Evolutionary conservation across 2,888 invertebrate genomes (phyloP), one percentile per base, ranked within the genome.

Genomic region (Leistus spinibarbis): DNA sequence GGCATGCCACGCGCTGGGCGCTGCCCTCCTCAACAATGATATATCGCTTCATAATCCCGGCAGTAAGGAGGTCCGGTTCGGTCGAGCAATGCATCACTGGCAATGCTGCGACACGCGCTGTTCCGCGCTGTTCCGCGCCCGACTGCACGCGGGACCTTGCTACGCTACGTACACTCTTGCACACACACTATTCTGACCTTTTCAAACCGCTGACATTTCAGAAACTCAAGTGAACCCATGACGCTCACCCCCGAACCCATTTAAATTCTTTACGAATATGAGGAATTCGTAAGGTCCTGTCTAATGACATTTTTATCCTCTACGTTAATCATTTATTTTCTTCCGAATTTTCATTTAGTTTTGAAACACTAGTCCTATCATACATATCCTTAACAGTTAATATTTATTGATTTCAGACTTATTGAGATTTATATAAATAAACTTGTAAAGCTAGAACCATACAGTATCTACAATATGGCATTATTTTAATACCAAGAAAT

Each of bases 141-240:
- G 20, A 17, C 10, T 19, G 60, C 60, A 17, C 60, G 20, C 57
- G 16, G 57, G 40, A 40, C 40, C 40, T 40, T 24, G 24, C 40
- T 40, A 40, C 10, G 40, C 2, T 40, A 40, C n/a, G n/a, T n/a
- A n/a, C 24, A 24, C 24, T 3, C 24, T 40, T 40, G 40, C 40
- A 40, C 40, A 40, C 40, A 40, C 40, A 40, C 40, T 10, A 10
- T 40, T 22, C 60, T 60, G 60, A 60, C 60, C 60, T 60, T 60
- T 60, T 20, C 1, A 60, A 60, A 17, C 60, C 60, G 60, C 60
- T 60, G 60, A 60, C 60, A 60, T 60, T 60, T 60, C 60, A 60
- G 60, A 60, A 60, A 57, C 57, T 24, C 24, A 4, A 24, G 24
- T 24, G 24, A 3, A 24, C 13, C 10, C 5, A 40, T 40, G 40